A percentile compares a stretch with the other conserved stretches of the same genome.
Conservation (phyloP, 2,888 invertebrate species). For the Thera britannica region DNA sequence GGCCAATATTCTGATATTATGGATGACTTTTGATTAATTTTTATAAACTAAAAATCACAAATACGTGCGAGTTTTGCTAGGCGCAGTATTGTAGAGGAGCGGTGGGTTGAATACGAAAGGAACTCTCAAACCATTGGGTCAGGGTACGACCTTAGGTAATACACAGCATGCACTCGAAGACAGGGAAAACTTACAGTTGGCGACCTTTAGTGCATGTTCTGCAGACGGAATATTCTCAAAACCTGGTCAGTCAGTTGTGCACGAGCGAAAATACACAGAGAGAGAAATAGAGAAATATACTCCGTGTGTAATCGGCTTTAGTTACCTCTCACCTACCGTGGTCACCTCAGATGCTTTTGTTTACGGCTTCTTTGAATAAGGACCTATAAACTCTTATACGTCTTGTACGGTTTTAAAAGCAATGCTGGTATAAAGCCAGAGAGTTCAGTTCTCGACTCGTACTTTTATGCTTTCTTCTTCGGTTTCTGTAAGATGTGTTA, state of each 20-base stretch:
- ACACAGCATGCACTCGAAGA: constrained; percentile 18
- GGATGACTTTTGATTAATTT: no score
- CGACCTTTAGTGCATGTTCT: constrained; percentile 13
- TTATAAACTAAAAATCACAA: no score
- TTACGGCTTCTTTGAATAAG: constrained; percentile 35
- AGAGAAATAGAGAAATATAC: constrained; percentile 59
- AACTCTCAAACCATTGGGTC: no score
- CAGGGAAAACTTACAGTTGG: constrained; percentile 39
- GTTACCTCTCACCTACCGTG: constrained; percentile 52
- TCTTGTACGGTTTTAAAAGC: not conserved
- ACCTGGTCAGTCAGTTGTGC: constrained; percentile 45
- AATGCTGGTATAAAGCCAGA: not conserved
- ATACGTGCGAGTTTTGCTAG: no score
- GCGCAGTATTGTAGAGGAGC: no score
- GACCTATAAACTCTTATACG: constrained; percentile 11
- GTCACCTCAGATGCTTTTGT: constrained; percentile 44
- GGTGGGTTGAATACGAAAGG: no score
- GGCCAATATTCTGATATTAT: no score
- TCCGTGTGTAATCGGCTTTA: constrained; percentile 76
- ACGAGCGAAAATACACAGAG: constrained; percentile 58
- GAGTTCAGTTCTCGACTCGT: not conserved
- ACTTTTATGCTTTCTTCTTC: not conserved
- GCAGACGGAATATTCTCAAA: constrained; percentile 50
- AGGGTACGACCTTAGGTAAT: not conserved
- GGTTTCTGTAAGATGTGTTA: not conserved